Evolutionary conservation across 2,888 invertebrate genomes (phyloP), one percentile per base, ranked within the genome.

Genomic region (Omphaloscelis lunosa): DNA sequence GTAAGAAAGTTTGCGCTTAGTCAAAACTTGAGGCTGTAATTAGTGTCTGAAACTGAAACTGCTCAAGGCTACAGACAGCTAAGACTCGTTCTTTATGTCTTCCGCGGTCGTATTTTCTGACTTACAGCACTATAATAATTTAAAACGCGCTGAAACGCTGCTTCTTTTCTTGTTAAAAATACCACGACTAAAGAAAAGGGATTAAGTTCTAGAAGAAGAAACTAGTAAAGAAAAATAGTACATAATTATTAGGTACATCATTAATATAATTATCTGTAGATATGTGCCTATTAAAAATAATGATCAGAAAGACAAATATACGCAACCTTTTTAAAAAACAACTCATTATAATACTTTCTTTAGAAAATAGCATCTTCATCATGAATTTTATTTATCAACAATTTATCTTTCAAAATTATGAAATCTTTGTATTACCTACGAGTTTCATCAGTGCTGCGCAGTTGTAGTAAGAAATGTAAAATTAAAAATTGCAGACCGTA

Each of bases 21-120:
- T n/a, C 41, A 58, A 68, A 68, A 83, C 58, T 65, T 58, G 23
- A 61, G 34, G 23, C 27, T 66, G 67, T 70, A 83, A 83, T 83
- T 83, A 83, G 61, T 59, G 53, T 51, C 48, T 79, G 80, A 79
- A 79, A 69, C 69, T 66, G 59, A 70, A 77, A 77, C 70, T 41
- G 56, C 48, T 61, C 61, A 66, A 77, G 69, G 53, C 65, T 66
- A 59, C 45, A 45, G 66, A 20, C 56, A 51, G 78, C 68, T 59
- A 51, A 76, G 70, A 70, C 69, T 66, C 23, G 56, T 70, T 83
- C 59, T 69, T 77, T 67, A 70, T 62, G 65, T 41, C 61, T 83
- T 66, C 61, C 66, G 66, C 41, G 61, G 51, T 83, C 66, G 51
- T 78, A 77, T 83, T 80, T 77, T 70, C 66, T 59, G 66, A 41